Base-by-base conservation (phyloP, 2,113 vertebrate genomes). In the Sporophila hypoxantha region DNA sequence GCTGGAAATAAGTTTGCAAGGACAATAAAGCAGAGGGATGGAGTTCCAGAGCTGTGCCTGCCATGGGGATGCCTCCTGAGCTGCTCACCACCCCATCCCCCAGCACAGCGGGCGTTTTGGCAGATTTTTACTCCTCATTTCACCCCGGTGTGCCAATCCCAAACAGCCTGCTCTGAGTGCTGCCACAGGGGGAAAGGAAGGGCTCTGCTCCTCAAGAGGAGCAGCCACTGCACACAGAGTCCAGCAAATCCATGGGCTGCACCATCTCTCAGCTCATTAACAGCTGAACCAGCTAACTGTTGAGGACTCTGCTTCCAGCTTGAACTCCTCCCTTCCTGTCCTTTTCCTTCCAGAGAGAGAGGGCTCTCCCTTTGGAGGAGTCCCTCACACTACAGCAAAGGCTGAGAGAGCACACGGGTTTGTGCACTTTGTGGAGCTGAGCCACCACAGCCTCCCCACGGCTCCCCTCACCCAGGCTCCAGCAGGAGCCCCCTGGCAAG, bases 271-370 rank as follows among this genome's bases (percentile, higher is more conserved):
- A 62, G 68, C 68, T 47, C 76, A 7, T 74, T 14, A 74, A 67
- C 76, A 85, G 89, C 85, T 87, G 78, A n/a, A 92, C 25, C 29
- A 50, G 71, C 47, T 73, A 41, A 41, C 66, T 47, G 22, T 8
- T 12, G n/a, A 61, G 44, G 62, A 90, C 9, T 1, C 85, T 47
- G 71, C 2, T n/a, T 89, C 90, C 94, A 95, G 88, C 46, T n/a
- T 85, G 73, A 52, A 64, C 93, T 82, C 91, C 94, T 94, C 93
- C 94, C 91, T 94, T 95, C 93, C 94, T 92, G 90, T 74, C 52
- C 82, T 82, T 26, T 21, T 61, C 76, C 90, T 89, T 91, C 93
- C 94, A 95, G 73, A 70, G 39, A 14, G 64, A 76, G 50, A n/a
- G 34, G 64, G 47, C 64, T 90, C 55, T 94, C 67, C 85, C 82